A percentile compares a stretch with the other conserved stretches of the same genome.
Evolutionary conservation across 2,888 invertebrate species (phyloP).

Genomic region (Temnothorax unifasciatus): DNA sequence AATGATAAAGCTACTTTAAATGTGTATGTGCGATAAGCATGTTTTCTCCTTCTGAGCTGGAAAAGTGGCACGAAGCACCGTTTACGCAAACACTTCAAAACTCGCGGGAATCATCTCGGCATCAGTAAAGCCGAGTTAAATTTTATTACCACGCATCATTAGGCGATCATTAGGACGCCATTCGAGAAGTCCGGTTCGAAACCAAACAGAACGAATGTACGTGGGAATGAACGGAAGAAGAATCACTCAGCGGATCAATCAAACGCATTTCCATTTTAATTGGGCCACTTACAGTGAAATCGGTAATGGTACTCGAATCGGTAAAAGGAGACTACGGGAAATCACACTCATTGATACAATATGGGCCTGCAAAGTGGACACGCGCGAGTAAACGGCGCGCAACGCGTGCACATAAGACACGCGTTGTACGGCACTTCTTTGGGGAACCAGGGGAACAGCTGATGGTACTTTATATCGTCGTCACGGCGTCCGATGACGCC

Average conservation of each 20-base stretch:
- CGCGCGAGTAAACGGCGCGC: conserved; percentile 19
- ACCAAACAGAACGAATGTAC: not conserved
- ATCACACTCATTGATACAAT: conserved; percentile 31
- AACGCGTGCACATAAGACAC: conserved; percentile 4
- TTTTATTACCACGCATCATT: conserved; percentile 41
- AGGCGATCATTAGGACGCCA: conserved; percentile 21
- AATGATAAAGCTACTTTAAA: not conserved
- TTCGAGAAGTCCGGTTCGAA: not conserved
- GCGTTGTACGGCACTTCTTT: not conserved
- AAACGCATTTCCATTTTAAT: conserved; percentile 59
- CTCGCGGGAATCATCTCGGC: not conserved
- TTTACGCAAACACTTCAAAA: conserved; percentile 11
- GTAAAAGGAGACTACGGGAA: not conserved
- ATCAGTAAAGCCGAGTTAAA: not conserved
- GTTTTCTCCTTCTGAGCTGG: not conserved
- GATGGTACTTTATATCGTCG: conserved; percentile 39
- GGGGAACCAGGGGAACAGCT: conserved; percentile 5
- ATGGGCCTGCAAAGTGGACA: not conserved
- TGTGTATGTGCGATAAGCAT: not conserved
- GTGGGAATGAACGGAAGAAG: conserved; percentile 18
- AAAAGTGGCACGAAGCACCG: not conserved
- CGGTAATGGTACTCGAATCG: conserved; percentile 28
- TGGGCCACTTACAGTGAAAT: conserved; percentile 22
- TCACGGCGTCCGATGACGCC: conserved; percentile 36
- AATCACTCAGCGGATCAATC: conserved; percentile 26